Percentiles rank a stretch among this genome's conserved stretches.
phyloP scores from a whole-genome alignment of 1,140 invertebrate species.

The Parasteatoda tepidariorum region DNA sequence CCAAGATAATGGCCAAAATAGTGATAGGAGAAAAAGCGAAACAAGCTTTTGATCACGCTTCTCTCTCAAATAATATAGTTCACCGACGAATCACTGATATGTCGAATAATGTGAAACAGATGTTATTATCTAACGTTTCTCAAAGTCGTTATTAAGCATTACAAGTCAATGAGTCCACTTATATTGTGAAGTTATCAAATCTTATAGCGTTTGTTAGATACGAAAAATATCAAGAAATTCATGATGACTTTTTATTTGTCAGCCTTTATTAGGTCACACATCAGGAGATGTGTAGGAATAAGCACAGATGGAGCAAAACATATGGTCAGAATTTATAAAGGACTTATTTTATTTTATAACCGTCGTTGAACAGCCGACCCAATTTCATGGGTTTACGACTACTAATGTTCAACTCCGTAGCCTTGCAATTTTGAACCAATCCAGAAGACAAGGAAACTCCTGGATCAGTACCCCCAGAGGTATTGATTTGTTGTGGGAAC shows the following conservation, averaged over 20 bases:
- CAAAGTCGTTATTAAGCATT: not conserved
- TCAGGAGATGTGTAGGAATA: not conserved
- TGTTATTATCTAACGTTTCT: not conserved
- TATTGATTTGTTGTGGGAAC: too few relatives aligned
- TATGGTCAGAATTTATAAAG: not conserved
- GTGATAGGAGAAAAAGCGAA: not conserved
- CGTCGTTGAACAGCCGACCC: too few relatives aligned
- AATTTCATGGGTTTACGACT: too few relatives aligned
- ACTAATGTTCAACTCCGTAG: too few relatives aligned
- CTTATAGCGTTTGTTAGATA: not conserved
- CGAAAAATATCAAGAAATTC: not conserved
- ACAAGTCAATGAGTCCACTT: not conserved
- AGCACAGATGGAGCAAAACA: not conserved
- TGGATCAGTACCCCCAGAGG: too few relatives aligned
- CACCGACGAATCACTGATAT: not conserved
- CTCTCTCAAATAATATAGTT: not conserved
- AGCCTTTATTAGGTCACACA: not conserved
- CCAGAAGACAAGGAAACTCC: too few relatives aligned
- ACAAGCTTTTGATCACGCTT: not conserved
- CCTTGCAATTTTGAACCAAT: too few relatives aligned
- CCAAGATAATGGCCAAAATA: not conserved
- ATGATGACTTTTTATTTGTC: not conserved
- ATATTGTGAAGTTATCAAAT: not conserved
- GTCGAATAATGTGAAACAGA: slow-evolving; percentile 1
- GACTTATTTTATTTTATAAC: too few relatives aligned